phyloP scores from a whole-genome alignment of 2,797 vertebrate species.

The Hipposideros larvatus region DNA sequence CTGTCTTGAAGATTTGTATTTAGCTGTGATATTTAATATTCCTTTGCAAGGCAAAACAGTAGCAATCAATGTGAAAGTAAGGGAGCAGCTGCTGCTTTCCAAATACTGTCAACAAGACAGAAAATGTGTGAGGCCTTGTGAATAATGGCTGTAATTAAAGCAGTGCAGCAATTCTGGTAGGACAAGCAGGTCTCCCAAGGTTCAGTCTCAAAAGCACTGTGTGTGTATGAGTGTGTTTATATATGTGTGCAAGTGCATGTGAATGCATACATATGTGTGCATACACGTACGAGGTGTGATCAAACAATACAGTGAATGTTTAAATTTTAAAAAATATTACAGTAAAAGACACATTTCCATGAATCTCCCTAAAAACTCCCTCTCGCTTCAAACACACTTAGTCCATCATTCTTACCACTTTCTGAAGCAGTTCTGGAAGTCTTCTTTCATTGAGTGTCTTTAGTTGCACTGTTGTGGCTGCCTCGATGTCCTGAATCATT shows the following conservation, averaged over 20 bases:
- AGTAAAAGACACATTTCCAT: too few species aligned
- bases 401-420: too few species aligned
- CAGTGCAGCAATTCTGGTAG: conserved; percentile 61
- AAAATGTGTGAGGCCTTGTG: conserved; percentile 76
- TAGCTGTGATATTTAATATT: conserved; percentile 75
- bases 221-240: background rate
- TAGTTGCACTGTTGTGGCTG: too few species aligned
- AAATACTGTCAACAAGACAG: conserved; percentile 77
- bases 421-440: too few species aligned
- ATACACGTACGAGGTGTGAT: background rate
- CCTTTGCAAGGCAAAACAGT: conserved; percentile 76
- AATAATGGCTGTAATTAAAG: conserved; percentile 75
- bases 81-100: conserved; percentile 77
- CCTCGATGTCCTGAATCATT: too few species aligned
- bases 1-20: conserved; percentile 72
- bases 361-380: too few species aligned
- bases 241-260: background rate
- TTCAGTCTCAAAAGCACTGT: conserved; percentile 56
- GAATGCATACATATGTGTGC: background rate
- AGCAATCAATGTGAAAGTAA: conserved; percentile 77
- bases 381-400: too few species aligned
- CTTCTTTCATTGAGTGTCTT: too few species aligned
- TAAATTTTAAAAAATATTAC: too few species aligned
- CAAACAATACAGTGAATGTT: too few species aligned
- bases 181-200: conserved; percentile 59